Base-by-base conservation (phyloP, 2,797 vertebrate genomes). In the Cichlasoma orientale region DNA sequence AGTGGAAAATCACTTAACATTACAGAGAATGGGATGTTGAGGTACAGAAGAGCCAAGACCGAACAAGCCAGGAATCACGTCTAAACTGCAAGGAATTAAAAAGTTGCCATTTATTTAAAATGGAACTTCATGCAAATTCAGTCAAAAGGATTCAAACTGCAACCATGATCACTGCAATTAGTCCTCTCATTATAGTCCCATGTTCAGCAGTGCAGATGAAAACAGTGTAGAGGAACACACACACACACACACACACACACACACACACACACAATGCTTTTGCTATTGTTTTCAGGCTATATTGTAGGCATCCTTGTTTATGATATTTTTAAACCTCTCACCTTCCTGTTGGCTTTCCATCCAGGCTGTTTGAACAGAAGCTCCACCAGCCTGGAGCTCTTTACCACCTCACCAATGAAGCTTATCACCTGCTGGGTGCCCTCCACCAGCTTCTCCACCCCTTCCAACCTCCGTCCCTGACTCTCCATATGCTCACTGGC, bases 381-480 rank as follows among this genome's bases (percentile, higher is more conserved):
- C 88, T 95, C 93, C 78, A 91, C 91, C 82, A 96, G 87, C 84
- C 90, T 78, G 82, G 95, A 96, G 76, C 86, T 93, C 89, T 96
- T 97, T 79, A 97, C 92, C 78, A 92, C 93, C 78, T 95, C 95
- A 75, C 90, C 86, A 23, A 98, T 89, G 90, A 94, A 96, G 92
- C 89, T 90, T 84, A 97, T 86, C 74, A 96, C 93, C 91, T 96
- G 95, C 88, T 97, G 91, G 72, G 96, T 92, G 29, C 95, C 93
- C 74, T 92, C 92, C 85, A 97, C 83, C 75, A 95, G 91, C 90
- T 87, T 94, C 90, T 97, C 96, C 79, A 97, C 89, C 85, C 94
- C 93, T 16, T 97, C 95, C 86, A 97, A 70, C 88, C 95, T 94
- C 74, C 86, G 92, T 12, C 95, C 92, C 88, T 97, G 96, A 78